These are phyloP conservation scores for Solea solea DNA, from an alignment of 2,113 vertebrate species.

Conservation along the genomic window DNA sequence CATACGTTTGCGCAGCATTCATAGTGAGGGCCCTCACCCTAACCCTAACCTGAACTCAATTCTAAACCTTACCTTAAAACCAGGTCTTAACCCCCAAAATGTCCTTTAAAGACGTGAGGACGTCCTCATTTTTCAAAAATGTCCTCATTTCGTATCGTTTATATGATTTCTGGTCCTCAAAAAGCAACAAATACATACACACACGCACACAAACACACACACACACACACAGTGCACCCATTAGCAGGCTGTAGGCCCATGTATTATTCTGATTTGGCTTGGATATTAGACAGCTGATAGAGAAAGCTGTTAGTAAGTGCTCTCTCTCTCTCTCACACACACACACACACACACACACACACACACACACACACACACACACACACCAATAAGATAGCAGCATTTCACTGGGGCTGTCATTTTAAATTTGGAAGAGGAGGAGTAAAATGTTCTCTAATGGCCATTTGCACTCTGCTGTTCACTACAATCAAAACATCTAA, in stretches of 20 bases:
- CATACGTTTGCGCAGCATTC: not conserved
- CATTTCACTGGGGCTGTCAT: constrained; percentile 61
- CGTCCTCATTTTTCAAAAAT: too few species aligned
- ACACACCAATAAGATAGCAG: constrained; percentile 24
- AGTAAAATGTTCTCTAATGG: constrained; percentile 59
- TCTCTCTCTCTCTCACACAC: not conserved
- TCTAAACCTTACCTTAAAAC: too few species aligned
- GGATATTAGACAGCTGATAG: constrained; percentile 50
- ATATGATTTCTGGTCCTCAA: too few species aligned
- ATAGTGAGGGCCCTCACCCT: too few species aligned
- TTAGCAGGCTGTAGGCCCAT: constrained; percentile 28
- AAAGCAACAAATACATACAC: too few species aligned
- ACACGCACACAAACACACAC: constrained; percentile 11
- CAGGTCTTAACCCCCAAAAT: too few species aligned
- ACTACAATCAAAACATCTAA: constrained; percentile 39
- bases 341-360: not conserved
- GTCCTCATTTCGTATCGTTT: too few species aligned
- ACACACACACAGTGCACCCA: not conserved
- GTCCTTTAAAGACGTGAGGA: too few species aligned
- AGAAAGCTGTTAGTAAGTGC: constrained; percentile 24
- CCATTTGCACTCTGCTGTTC: constrained; percentile 58
- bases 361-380: constrained; percentile 2
- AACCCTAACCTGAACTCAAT: too few species aligned
- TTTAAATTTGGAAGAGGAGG: constrained; percentile 55
- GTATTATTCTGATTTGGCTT: constrained; percentile 41